Evolutionary conservation across 1,140 invertebrate genomes (phyloP).

Genomic region (Drosophila lacertosa): DNA sequence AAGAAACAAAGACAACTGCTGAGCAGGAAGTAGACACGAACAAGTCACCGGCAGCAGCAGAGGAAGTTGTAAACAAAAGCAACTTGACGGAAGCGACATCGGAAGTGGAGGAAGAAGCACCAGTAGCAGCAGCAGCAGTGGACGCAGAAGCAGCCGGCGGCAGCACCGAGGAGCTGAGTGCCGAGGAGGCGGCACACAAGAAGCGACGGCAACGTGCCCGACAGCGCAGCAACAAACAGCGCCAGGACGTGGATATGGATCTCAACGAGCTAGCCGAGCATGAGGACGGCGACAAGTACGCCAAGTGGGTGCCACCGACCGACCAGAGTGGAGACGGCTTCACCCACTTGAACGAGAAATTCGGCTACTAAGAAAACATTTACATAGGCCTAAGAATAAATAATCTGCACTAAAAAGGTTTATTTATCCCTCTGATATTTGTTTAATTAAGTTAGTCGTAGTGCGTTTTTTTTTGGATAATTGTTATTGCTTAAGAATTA

Average conservation of each 20-base stretch:
- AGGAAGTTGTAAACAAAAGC: constrained; percentile 38
- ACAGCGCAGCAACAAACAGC: constrained; percentile 61
- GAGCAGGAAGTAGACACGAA: constrained; percentile 39
- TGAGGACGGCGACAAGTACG: constrained; percentile 87
- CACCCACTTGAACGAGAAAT: constrained; percentile 92
- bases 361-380: constrained; percentile 87
- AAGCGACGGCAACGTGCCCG: constrained; percentile 56
- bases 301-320: constrained; percentile 90
- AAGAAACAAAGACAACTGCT: constrained; percentile 21
- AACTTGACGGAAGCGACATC: constrained; percentile 37
- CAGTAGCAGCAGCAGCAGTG: constrained; percentile 1
- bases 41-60: constrained; percentile 58
- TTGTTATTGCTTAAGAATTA: too few relatives aligned
- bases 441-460: neutral
- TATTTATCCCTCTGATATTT: neutral
- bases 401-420: neutral
- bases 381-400: constrained; percentile 5
- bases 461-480: too few relatives aligned
- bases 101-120: constrained; percentile 17
- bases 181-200: constrained; percentile 46
- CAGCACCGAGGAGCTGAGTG: constrained; percentile 25
- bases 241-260: constrained; percentile 80
- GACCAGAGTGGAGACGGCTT: constrained; percentile 92
- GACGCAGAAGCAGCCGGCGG: neutral
- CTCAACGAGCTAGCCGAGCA: constrained; percentile 85